Conservation (phyloP, 2,888 invertebrate species). For the Lomographa bimaculata region DNA sequence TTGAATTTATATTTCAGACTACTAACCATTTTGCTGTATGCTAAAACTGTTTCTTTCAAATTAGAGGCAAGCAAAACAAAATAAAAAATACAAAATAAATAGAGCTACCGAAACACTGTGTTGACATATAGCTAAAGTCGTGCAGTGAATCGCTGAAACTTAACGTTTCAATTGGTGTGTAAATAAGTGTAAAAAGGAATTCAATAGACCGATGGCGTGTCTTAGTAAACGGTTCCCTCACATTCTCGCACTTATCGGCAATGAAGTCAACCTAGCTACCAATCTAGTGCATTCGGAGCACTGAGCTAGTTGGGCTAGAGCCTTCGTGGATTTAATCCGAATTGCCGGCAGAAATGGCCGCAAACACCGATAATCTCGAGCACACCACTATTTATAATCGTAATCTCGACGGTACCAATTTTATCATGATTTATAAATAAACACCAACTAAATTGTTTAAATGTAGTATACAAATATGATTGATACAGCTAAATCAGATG, state of each 20-base stretch:
- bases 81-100: too few relatives aligned
- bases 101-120: too few relatives aligned
- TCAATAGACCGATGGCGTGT: slow-evolving; percentile 66
- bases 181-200: slow-evolving; percentile 49
- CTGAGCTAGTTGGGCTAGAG: slow-evolving; percentile 19
- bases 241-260: slow-evolving; percentile 55
- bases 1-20: too few relatives aligned
- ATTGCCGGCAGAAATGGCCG: slow-evolving; percentile 48
- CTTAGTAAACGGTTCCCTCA: slow-evolving; percentile 58
- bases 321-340: slow-evolving; percentile 9
- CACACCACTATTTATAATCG: slow-evolving; percentile 87
- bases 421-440: neutral
- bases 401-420: slow-evolving; percentile 74
- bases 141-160: slow-evolving; percentile 21
- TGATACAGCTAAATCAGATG: neutral
- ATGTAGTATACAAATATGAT: neutral
- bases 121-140: slow-evolving; percentile 6
- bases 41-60: too few relatives aligned
- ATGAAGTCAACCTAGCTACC: slow-evolving; percentile 53
- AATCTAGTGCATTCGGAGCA: slow-evolving; percentile 35
- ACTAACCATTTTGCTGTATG: too few relatives aligned
- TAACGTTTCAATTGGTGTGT: slow-evolving; percentile 53
- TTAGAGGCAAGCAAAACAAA: too few relatives aligned
- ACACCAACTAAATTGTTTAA: neutral
- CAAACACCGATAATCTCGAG: slow-evolving; percentile 66